Evolutionary conservation across 2,888 invertebrate genomes (phyloP).

Genomic region (Tinea semifulvella): DNA sequence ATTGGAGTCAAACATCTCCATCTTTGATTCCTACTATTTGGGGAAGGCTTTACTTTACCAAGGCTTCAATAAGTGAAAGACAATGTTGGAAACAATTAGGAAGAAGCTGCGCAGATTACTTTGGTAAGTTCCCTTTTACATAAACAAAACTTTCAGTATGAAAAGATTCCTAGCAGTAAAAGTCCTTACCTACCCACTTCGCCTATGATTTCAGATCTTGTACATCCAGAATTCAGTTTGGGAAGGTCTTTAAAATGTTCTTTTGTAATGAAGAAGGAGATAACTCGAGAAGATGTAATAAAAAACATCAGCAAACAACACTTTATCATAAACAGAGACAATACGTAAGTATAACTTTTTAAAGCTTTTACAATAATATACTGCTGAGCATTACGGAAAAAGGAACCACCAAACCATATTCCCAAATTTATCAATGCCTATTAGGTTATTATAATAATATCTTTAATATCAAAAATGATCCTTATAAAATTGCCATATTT

Average conservation of each 20-base stretch:
- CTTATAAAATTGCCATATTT: no score
- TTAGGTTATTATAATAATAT: no score
- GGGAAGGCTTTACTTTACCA: slow-evolving; percentile 60
- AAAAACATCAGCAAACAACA: slow-evolving; percentile 71
- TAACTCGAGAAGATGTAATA: slow-evolving; percentile 48
- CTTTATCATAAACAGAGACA: slow-evolving; percentile 63
- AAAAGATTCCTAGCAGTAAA: no score
- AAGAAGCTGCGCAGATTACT: slow-evolving; percentile 37
- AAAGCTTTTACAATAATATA: no score
- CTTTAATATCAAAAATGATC: no score
- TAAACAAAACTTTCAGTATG: not conserved
- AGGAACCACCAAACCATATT: no score
- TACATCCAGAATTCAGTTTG: slow-evolving; percentile 56
- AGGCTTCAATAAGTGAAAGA: slow-evolving; percentile 34
- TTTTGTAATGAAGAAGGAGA: slow-evolving; percentile 50
- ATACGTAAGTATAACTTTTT: slow-evolving; percentile 31
- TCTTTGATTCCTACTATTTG: slow-evolving; percentile 53
- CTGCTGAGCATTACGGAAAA: no score
- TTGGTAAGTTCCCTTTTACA: slow-evolving; percentile 32
- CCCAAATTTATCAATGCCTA: no score
- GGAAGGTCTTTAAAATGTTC: slow-evolving; percentile 62
- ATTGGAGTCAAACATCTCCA: slow-evolving; percentile 55
- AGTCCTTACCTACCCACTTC: not conserved
- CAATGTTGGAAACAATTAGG: slow-evolving; percentile 38
- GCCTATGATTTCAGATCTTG: slow-evolving; percentile 50